phyloP scores from a whole-genome alignment of 2,888 invertebrate species.

The Andrena chrysosceles region DNA sequence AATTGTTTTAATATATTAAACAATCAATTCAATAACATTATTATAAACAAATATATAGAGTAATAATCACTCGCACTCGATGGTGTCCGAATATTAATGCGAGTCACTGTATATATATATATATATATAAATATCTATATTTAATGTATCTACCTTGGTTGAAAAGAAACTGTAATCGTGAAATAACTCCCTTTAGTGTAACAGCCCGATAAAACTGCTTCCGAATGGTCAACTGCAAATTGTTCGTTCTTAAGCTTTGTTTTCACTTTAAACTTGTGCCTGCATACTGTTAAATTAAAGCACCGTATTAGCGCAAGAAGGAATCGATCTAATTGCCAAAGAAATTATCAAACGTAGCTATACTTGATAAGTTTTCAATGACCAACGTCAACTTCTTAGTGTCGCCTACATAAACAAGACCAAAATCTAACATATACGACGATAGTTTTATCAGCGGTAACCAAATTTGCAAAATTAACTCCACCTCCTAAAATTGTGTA shows the following conservation, averaged over 20 bases:
- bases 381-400: conserved; percentile 67
- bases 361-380: conserved; percentile 74
- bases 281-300: conserved; percentile 44
- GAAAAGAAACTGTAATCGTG: conserved; percentile 45
- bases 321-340: neutral
- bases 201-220: conserved; percentile 8
- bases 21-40: too few relatives aligned
- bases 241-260: conserved; percentile 23
- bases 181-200: neutral
- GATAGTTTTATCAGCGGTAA: conserved; percentile 72
- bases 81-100: too few relatives aligned
- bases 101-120: too few relatives aligned
- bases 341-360: conserved; percentile 29
- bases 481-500: conserved; percentile 66
- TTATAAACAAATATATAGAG: too few relatives aligned
- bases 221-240: conserved; percentile 28
- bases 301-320: neutral
- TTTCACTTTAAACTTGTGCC: conserved; percentile 36
- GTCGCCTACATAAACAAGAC: conserved; percentile 69
- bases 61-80: too few relatives aligned
- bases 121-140: too few relatives aligned
- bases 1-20: too few relatives aligned
- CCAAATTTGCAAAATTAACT: conserved; percentile 70
- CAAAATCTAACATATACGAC: conserved; percentile 72
- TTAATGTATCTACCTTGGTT: conserved; percentile 46